Base-by-base conservation (phyloP, 2,797 vertebrate species). In the Ceryle rudis region DNA sequence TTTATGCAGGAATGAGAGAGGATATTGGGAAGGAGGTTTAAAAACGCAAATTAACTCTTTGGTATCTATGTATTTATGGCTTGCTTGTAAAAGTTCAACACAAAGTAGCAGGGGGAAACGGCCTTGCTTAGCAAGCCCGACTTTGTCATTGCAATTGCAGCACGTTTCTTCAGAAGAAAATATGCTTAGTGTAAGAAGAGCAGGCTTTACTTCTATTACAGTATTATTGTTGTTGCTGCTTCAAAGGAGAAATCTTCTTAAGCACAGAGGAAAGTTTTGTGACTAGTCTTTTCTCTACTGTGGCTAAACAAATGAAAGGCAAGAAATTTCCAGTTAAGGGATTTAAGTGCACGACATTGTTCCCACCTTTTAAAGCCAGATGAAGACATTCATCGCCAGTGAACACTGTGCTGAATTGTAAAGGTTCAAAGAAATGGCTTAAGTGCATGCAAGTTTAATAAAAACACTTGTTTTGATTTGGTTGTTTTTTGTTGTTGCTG, bases 21-120 rank as follows among this genome's bases (percentile, higher is more conserved):
- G 97, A 98, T 98, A 98, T 98, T 96, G 98, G 98, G 97, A 98
- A 97, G 97, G 97, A 98, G 98, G 97, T 97, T 98, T 97, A 97
- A 97, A 97, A 98, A 97, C 97, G 96, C 97, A 98, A 97, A 98
- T 98, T 98, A 98, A 98, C 98, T 98, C 98, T 98, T 98, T 98
- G 98, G 96, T 97, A 97, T 97, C 98, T 98, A 94, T 37, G 97
- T 98, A 96, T 98, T 98, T 97, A 97, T 39, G 94, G 95, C 91
- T 94, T 71, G 87, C 95, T 97, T 88, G 91, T 79, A 91, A 78
- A 96, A 95, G 96, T 97, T 97, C 93, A 96, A 82, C 85, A 95
- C 92, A 62, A 95, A 84, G 77, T 97, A 23, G 84, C 78, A 80
- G 85, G 93, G 90, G 89, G 74, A 94, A 91, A 64, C 73, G 16